These are phyloP conservation scores for Anoplolepis gracilipes DNA, from an alignment of 1,140 invertebrate species.

Conservation along the genomic window DNA sequence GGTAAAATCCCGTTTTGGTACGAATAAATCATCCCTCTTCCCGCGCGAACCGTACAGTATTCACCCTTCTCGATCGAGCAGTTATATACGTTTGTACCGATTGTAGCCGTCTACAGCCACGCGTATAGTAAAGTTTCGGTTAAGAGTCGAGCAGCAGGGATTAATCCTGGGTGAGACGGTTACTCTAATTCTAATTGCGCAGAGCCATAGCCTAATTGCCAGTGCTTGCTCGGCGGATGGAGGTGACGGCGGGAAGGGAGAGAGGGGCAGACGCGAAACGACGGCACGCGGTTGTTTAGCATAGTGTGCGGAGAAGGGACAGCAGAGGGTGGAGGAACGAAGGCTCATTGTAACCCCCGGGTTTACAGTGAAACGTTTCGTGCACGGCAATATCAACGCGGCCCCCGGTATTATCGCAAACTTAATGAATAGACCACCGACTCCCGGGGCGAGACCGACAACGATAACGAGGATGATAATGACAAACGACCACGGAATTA, in stretches of 20 bases:
- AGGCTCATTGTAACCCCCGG: constrained; percentile 63
- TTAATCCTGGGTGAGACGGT: constrained; percentile 33
- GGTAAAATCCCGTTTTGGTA: not conserved
- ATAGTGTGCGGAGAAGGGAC: not conserved
- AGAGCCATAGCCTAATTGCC: constrained; percentile 57
- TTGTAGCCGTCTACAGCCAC: not conserved
- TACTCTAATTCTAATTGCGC: constrained; percentile 63
- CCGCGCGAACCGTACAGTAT: not conserved
- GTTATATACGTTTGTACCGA: not conserved
- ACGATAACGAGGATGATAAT: constrained; percentile 74
- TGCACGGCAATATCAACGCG: constrained; percentile 60
- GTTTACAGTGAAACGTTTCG: constrained; percentile 65
- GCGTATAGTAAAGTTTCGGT: constrained; percentile 29
- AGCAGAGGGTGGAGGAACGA: constrained; percentile 14
- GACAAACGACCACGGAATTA: constrained; percentile 64
- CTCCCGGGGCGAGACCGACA: constrained; percentile 58
- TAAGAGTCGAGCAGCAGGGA: constrained; percentile 17
- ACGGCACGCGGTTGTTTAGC: constrained; percentile 42
- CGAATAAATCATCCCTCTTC: constrained; percentile 19
- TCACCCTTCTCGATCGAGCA: not conserved
- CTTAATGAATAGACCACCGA: constrained; percentile 72
- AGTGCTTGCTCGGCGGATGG: constrained; percentile 34
- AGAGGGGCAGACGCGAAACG: not conserved
- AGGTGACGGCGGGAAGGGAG: no score
- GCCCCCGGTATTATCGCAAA: constrained; percentile 70